These are phyloP conservation scores for Panopea generosa DNA, from an alignment of 2,888 invertebrate species.

Conservation along the genomic window DNA sequence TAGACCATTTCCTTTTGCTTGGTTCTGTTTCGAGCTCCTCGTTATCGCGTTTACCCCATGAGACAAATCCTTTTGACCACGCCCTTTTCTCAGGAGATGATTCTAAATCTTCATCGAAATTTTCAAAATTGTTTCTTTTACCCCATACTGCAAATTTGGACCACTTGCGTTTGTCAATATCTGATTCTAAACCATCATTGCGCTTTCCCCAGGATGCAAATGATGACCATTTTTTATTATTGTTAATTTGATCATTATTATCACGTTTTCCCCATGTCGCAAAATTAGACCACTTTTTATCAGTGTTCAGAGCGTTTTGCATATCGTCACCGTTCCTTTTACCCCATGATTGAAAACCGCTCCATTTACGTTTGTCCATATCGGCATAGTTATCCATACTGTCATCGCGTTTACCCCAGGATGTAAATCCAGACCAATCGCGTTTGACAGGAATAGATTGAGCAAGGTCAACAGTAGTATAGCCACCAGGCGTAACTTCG, in stretches of 20 bases:
- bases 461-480: neutral
- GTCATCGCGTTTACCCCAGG: constrained; percentile 50
- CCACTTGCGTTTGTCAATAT: constrained; percentile 44
- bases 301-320: no score
- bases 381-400: neutral
- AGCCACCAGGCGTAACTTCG: neutral
- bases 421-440: constrained; percentile 47
- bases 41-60: constrained; percentile 34
- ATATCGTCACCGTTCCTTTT: constrained; percentile 28
- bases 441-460: constrained; percentile 27
- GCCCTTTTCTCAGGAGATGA: constrained; percentile 34
- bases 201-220: constrained; percentile 60
- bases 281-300: constrained; percentile 49
- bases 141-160: constrained; percentile 54
- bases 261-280: constrained; percentile 58
- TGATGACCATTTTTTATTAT: constrained; percentile 52
- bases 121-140: constrained; percentile 14
- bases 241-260: constrained; percentile 12
- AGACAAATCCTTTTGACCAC: constrained; percentile 35
- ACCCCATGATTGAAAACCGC: constrained; percentile 35
- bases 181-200: neutral
- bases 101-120: constrained; percentile 11
- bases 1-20: constrained; percentile 38
- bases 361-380: constrained; percentile 46
- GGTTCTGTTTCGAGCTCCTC: neutral